Evolutionary conservation across 1,140 invertebrate genomes (phyloP), one percentile per base, ranked within the genome.

Genomic region (Diploscapter pachys): DNA sequence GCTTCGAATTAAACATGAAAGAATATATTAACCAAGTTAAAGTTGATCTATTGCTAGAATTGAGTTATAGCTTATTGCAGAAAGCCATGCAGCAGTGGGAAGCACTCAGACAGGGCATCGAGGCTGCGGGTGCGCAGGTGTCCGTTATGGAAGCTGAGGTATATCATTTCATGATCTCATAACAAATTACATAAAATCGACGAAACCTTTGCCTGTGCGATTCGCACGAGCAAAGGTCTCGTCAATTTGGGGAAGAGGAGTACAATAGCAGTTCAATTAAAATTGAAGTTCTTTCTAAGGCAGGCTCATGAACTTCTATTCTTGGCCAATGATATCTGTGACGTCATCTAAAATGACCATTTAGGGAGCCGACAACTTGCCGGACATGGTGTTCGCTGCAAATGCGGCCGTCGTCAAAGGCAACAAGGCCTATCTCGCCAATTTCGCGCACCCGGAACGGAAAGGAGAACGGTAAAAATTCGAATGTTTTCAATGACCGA

Each of bases 381-480:
- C 83, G 6, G 83, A 85, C 61, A 74, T 85, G 54, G 83, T 85
- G 50, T 85, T 85, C 62, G 75, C 84, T 6, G 83, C 83, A 4
- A 85, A 85, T 73, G 83, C 83, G 11, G 83, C 82, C 5, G 78
- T 82, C 4, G 75, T 85, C 9, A 76, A 80, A 6, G 79, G 79
- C 52, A 84, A 85, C 57, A 80, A 76, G 63, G 83, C 84, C 3
- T 86, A 85, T 71, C 64, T 85, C 5, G 72, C 83, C 8, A 85
- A 85, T 68, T 85, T 85, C 57, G 80, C 75, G 8, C 82, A 85
- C 72, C 82, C 81, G 11, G 83, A 85, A 75, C 76, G 83, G n/a
- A 79, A 84, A 75, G 83, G 83, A 8, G 83, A 85, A 63, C 71
- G 80, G 51, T 67, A 66, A 68, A 9, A 9, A 8, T 55, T 13